These are phyloP conservation scores for Neomorphus geoffroyi DNA, from an alignment of 2,797 vertebrate species.

Conservation along the genomic window DNA sequence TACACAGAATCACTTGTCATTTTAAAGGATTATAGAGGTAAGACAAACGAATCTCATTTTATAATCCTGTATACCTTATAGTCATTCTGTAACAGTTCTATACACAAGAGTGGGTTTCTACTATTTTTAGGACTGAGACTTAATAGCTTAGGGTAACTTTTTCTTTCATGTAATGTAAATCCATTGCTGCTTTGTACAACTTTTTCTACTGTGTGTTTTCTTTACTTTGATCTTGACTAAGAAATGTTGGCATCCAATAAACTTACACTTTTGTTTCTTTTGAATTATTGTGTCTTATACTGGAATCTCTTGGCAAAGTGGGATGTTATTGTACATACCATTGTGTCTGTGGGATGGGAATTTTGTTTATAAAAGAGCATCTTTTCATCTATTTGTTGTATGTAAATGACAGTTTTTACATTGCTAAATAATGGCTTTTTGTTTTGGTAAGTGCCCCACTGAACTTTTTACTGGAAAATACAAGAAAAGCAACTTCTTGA, in stretches of 20 bases:
- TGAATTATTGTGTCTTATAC: constrained; percentile 55
- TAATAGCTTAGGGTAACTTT: constrained; percentile 57
- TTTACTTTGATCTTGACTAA: constrained; percentile 78
- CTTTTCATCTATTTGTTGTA: neutral
- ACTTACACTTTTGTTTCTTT: constrained; percentile 78
- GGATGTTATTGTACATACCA: constrained; percentile 1
- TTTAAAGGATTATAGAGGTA: constrained; percentile 55
- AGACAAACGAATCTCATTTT: constrained; percentile 55
- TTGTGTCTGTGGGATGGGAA: neutral
- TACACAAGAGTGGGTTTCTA: constrained; percentile 66
- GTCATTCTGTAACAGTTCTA: constrained; percentile 54
- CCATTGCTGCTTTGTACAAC: constrained; percentile 76
- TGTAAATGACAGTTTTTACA: neutral
- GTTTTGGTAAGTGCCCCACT: neutral
- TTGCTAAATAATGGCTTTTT: neutral
- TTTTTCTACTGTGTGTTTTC: constrained; percentile 76
- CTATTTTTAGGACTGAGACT: constrained; percentile 69
- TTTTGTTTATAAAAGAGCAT: neutral
- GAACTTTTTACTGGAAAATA: neutral
- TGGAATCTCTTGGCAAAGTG: constrained; percentile 18
- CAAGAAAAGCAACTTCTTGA: neutral
- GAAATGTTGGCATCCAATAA: constrained; percentile 78
- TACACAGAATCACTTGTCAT: constrained; percentile 49
- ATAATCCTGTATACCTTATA: constrained; percentile 63
- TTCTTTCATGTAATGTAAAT: constrained; percentile 72